Base-by-base conservation (phyloP, 2,888 invertebrate species). In the Liodrosophila aerea region DNA sequence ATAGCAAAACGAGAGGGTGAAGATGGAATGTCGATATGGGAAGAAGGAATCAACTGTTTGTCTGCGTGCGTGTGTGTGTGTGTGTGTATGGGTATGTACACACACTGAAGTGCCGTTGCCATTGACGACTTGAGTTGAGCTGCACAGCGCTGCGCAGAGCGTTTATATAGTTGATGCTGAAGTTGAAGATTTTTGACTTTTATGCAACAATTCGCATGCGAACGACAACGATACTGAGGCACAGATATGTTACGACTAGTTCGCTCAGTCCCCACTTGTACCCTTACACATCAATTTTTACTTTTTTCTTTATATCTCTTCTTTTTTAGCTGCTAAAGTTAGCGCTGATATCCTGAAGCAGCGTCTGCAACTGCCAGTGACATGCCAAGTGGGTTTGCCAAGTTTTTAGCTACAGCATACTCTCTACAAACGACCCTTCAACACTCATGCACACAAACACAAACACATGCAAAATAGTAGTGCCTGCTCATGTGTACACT, bases 181-280 rank as follows among this genome's bases (percentile, higher is more conserved):
- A 82, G 85, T 83, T 76, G 64, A 85, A 85, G 86, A 82, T 82
- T 82, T 81, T 76, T 82, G 81, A 82, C 81, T 82, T 82, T 82
- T 80, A 83, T 85, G 86, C 84, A 81, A 83, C 81, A 83, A 81
- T 81, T 81, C 85, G 76, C 67, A 66, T 60, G 74, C 82, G 65
- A 65, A 63, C 57, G 61, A 61, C 50, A 43, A 54, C 43, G 65
- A 47, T 59, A 70, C 22, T 22, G 22, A 22, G 22, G 22, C 22
- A 22, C 22, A 66, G 78, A 81, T 78, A 78, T 78, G 69, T 53
- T 60, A 63, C 73, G 68, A 73, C 58, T 58, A 54, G 53, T 61
- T 44, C 49, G 47, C 45, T 39, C 47, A 56, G 50, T 7, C 46
- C 18, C 16, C 11, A 1, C 18, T 5, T n/a, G 5, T 12, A 33